phyloP scores from a whole-genome alignment of 2,888 invertebrate genomes.

The Brenthis hecate region DNA sequence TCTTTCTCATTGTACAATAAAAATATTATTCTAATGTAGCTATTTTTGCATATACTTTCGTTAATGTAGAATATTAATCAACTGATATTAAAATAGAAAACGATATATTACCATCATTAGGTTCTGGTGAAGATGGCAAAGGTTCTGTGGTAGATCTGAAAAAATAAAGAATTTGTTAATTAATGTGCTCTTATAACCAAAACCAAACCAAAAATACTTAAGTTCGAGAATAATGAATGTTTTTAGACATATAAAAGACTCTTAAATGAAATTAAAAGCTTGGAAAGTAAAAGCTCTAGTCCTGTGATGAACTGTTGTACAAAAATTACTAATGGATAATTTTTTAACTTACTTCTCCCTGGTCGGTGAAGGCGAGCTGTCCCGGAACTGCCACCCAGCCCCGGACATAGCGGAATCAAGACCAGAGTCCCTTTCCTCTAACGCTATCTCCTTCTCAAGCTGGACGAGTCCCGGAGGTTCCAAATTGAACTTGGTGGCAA shows the following conservation, averaged over 20 bases:
- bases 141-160: constrained; percentile 57
- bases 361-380: constrained; percentile 57
- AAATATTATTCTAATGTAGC: no score
- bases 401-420: constrained; percentile 84
- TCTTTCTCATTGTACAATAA: no score
- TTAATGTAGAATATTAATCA: neutral
- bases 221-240: no score
- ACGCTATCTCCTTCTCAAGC: constrained; percentile 93
- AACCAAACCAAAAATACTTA: no score
- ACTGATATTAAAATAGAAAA: no score
- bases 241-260: no score
- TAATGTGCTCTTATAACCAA: no score
- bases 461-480: constrained; percentile 92
- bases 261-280: neutral
- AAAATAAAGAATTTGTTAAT: constrained; percentile 25
- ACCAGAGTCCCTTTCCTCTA: constrained; percentile 86
- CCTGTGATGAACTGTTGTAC: neutral
- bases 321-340: neutral
- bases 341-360: constrained; percentile 52
- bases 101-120: constrained; percentile 54
- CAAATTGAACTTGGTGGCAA: constrained; percentile 89
- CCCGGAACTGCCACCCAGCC: constrained; percentile 88
- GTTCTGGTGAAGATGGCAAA: constrained; percentile 55
- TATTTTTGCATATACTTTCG: neutral
- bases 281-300: neutral